These are phyloP conservation scores for Engystomops pustulosus DNA, from an alignment of 2,113 vertebrate species.

Conservation along the genomic window DNA sequence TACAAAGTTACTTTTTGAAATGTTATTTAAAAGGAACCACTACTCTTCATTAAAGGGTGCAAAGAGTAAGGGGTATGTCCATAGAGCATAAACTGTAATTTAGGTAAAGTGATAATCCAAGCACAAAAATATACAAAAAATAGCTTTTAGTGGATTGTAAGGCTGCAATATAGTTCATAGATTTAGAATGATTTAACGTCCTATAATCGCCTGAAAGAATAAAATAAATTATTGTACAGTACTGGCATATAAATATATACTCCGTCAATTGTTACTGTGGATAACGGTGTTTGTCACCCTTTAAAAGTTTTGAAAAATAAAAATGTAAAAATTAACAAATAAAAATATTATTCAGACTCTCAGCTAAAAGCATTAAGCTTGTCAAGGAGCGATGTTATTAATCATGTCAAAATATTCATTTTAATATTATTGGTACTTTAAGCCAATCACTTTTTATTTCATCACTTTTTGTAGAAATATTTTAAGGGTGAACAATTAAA, in stretches of 20 bases:
- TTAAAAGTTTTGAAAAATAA: not conserved
- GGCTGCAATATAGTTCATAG: not conserved
- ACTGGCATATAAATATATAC: not conserved
- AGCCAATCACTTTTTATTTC: not conserved
- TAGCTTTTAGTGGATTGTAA: not conserved
- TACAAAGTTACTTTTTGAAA: too few relatives aligned
- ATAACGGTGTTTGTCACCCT: not conserved
- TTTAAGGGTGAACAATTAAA: not conserved
- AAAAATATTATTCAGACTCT: not conserved
- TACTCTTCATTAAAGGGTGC: not conserved
- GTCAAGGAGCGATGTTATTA: not conserved
- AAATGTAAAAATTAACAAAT: not conserved
- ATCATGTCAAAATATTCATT: not conserved
- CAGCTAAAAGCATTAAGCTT: not conserved
- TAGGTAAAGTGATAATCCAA: not conserved
- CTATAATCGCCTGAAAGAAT: not conserved
- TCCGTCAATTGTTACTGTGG: not conserved
- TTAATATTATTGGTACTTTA: not conserved
- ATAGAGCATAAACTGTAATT: not conserved
- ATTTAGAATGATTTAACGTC: not conserved
- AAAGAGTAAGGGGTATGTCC: not conserved
- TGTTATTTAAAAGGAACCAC: not conserved
- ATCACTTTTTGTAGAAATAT: not conserved
- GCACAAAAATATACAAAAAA: too few relatives aligned
- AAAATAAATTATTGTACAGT: slow-evolving; percentile 42